These are phyloP conservation scores for Pica pica DNA, from an alignment of 2,113 vertebrate species.

Conservation along the genomic window DNA sequence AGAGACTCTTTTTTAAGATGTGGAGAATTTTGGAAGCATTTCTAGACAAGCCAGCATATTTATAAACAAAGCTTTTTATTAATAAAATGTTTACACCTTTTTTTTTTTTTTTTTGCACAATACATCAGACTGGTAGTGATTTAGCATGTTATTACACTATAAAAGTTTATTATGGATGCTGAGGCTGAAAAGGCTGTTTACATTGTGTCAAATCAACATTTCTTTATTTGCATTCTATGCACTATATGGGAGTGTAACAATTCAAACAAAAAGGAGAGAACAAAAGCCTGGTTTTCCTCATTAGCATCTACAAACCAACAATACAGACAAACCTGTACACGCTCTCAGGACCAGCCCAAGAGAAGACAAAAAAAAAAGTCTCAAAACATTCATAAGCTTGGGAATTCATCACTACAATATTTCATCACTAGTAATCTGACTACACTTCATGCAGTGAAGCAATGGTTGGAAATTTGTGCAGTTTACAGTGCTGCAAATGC, in stretches of 20 bases:
- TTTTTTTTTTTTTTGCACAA: constrained; percentile 67
- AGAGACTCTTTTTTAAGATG: background rate
- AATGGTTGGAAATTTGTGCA: constrained; percentile 16
- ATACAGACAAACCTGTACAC: constrained; percentile 73
- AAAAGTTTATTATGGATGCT: constrained; percentile 62
- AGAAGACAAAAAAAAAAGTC: constrained; percentile 68
- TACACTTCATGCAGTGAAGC: constrained; percentile 58
- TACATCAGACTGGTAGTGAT: constrained; percentile 67
- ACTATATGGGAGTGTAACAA: constrained; percentile 35
- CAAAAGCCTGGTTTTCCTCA: constrained; percentile 51
- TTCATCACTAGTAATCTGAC: constrained; percentile 34
- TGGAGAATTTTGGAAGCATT: background rate
- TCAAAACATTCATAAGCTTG: constrained; percentile 57
- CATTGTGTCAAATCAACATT: constrained; percentile 55
- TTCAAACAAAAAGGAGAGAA: constrained; percentile 38
- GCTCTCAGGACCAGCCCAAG: constrained; percentile 91
- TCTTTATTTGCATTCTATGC: constrained; percentile 45
- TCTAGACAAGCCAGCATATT: background rate
- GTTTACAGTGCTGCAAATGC: constrained; percentile 42
- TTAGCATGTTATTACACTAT: constrained; percentile 62
- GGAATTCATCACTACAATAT: constrained; percentile 45
- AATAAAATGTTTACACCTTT: constrained; percentile 83
- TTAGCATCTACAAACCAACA: constrained; percentile 75
- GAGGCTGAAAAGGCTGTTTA: constrained; percentile 58
- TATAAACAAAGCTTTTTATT: constrained; percentile 82